These are phyloP conservation scores for Archivesica marissinica DNA, from an alignment of 1,140 invertebrate genomes.

Conservation along the genomic window DNA sequence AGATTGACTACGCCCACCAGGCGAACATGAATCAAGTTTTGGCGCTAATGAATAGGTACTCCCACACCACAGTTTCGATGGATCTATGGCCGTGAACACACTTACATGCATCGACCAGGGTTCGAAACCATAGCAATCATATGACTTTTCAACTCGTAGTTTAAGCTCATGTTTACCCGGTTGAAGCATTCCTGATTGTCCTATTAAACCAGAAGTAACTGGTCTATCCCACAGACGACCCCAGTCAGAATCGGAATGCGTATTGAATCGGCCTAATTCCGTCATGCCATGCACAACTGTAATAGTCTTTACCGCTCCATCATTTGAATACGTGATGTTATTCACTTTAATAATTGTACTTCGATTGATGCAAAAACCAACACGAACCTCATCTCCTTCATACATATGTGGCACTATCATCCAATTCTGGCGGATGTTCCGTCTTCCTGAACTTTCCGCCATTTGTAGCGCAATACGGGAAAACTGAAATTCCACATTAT, in stretches of 20 bases:
- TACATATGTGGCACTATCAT: constrained; percentile 49
- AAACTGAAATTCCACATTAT: constrained; percentile 36
- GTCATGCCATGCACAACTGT: neutral
- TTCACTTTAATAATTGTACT: constrained; percentile 18
- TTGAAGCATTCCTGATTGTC: constrained; percentile 35
- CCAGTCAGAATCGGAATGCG: constrained; percentile 28
- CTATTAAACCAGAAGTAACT: constrained; percentile 6
- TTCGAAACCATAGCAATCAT: constrained; percentile 51
- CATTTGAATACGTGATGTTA: constrained; percentile 43
- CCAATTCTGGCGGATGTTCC: constrained; percentile 15
- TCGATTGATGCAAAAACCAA: neutral
- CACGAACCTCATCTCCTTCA: constrained; percentile 13
- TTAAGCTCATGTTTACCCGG: constrained; percentile 41
- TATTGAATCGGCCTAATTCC: constrained; percentile 30
- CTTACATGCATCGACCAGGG: constrained; percentile 34
- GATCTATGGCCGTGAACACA: constrained; percentile 16
- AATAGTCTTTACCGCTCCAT: constrained; percentile 22
- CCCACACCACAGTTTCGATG: constrained; percentile 30
- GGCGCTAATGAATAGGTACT: neutral
- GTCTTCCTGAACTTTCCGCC: constrained; percentile 18
- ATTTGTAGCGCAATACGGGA: constrained; percentile 26
- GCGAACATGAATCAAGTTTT: neutral
- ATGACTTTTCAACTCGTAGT: constrained; percentile 17
- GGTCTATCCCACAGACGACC: constrained; percentile 21
- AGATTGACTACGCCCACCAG: neutral